A percentile compares a stretch with the other conserved stretches of the same genome.
Evolutionary conservation across 2,888 invertebrate genomes (phyloP).

Genomic region (Glaucopsyche alexis): DNA sequence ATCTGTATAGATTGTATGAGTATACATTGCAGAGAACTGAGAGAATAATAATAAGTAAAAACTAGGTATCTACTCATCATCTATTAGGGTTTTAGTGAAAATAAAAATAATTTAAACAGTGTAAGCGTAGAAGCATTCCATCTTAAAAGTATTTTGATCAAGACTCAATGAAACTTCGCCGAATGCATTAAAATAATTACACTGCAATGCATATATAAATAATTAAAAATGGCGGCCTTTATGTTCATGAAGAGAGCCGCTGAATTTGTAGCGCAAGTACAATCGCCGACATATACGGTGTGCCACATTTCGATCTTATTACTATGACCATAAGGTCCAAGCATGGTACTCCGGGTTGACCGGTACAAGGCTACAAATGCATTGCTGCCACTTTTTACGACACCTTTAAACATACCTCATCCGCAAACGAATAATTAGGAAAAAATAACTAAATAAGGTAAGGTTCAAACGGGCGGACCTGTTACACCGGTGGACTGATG

Average conservation of each 20-base stretch:
- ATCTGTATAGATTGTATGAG: too few species aligned
- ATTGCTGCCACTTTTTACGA: constrained; percentile 30
- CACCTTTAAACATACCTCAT: constrained; percentile 35
- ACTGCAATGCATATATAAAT: constrained; percentile 12
- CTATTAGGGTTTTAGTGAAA: too few species aligned
- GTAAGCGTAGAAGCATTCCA: not conserved
- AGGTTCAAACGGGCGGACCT: constrained; percentile 33
- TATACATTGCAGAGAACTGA: too few species aligned
- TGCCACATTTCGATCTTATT: not conserved
- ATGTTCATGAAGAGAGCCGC: constrained; percentile 4
- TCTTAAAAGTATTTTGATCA: constrained; percentile 3
- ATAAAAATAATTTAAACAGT: too few species aligned
- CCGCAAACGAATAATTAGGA: constrained; percentile 34
- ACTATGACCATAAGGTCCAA: not conserved
- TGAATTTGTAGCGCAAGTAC: not conserved
- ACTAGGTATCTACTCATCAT: too few species aligned
- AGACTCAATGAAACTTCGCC: not conserved
- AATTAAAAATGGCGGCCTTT: not conserved
- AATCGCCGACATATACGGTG: not conserved
- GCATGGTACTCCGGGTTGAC: not conserved
- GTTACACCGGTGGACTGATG: constrained; percentile 33
- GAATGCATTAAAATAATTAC: constrained; percentile 14
- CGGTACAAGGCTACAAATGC: constrained; percentile 14
- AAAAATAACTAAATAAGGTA: constrained; percentile 38
- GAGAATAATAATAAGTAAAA: too few species aligned